Conservation (phyloP, 2,888 invertebrate species). For the Herminia tarsipennalis region DNA sequence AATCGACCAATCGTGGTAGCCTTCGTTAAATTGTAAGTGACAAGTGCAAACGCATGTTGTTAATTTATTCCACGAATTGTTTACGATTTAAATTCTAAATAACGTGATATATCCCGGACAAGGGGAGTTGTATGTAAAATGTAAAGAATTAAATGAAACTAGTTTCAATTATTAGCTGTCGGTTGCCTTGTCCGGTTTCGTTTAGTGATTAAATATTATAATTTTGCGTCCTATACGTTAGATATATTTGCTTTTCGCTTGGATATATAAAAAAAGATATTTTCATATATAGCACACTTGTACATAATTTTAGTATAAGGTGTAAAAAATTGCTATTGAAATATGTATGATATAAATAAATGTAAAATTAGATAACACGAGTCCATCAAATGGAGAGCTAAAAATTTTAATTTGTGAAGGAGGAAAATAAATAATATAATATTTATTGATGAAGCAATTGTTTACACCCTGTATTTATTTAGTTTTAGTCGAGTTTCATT, state of each 20-base stretch:
- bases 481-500: slow-evolving; percentile 55
- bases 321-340: slow-evolving; percentile 71
- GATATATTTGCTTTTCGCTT: slow-evolving; percentile 55
- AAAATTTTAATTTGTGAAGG: slow-evolving; percentile 26
- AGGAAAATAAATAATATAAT: slow-evolving; percentile 22
- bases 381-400: slow-evolving; percentile 65
- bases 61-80: slow-evolving; percentile 52
- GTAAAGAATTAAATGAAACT: slow-evolving; percentile 28
- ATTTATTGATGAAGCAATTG: slow-evolving; percentile 55
- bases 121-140: slow-evolving; percentile 16
- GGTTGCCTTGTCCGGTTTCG: slow-evolving; percentile 33
- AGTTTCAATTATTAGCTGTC: slow-evolving; percentile 41
- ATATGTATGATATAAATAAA: slow-evolving; percentile 43
- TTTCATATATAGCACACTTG: slow-evolving; percentile 71
- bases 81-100: slow-evolving; percentile 45
- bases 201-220: slow-evolving; percentile 46
- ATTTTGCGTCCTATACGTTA: slow-evolving; percentile 55
- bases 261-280: slow-evolving; percentile 58
- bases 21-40: slow-evolving; percentile 29
- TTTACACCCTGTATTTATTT: slow-evolving; percentile 74
- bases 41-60: slow-evolving; percentile 30
- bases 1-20: slow-evolving; percentile 24
- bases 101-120: slow-evolving; percentile 45
- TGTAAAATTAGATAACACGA: slow-evolving; percentile 30
- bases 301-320: slow-evolving; percentile 72